Evolutionary conservation across 2,797 vertebrate species (phyloP).

Genomic region (Ispidina picta): DNA sequence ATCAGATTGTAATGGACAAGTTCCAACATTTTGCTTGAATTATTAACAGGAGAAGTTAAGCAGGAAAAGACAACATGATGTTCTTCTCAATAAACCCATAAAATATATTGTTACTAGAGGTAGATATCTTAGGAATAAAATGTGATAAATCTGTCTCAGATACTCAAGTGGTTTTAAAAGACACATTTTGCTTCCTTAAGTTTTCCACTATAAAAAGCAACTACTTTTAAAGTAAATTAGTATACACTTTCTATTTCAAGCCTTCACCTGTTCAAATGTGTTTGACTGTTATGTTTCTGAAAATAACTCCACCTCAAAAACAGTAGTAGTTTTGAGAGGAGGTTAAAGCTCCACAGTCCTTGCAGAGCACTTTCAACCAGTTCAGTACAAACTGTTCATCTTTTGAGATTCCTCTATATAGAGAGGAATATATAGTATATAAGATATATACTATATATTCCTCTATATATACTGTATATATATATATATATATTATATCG

Average conservation of each 20-base stretch:
- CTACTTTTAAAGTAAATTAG: neutral
- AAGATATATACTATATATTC: no score
- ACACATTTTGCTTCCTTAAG: neutral
- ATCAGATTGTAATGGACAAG: neutral
- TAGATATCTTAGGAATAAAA: neutral
- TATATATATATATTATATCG: neutral
- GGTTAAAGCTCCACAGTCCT: neutral
- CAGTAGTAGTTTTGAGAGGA: neutral
- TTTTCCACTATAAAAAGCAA: neutral
- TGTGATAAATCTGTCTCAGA: neutral
- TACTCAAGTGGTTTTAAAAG: neutral
- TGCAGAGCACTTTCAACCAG: neutral
- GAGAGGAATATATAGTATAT: no score
- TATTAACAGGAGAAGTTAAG: neutral
- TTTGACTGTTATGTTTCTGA: neutral
- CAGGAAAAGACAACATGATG: neutral
- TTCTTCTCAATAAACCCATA: slow-evolving; percentile 33
- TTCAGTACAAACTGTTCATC: neutral
- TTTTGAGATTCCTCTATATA: neutral
- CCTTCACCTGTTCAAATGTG: neutral
- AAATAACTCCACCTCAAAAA: neutral
- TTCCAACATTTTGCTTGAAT: slow-evolving; percentile 28
- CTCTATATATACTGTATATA: no score
- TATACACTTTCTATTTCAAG: neutral
- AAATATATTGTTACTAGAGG: slow-evolving; percentile 5